phyloP scores from a whole-genome alignment of 2,797 vertebrate genomes.

The Agapornis canus region DNA sequence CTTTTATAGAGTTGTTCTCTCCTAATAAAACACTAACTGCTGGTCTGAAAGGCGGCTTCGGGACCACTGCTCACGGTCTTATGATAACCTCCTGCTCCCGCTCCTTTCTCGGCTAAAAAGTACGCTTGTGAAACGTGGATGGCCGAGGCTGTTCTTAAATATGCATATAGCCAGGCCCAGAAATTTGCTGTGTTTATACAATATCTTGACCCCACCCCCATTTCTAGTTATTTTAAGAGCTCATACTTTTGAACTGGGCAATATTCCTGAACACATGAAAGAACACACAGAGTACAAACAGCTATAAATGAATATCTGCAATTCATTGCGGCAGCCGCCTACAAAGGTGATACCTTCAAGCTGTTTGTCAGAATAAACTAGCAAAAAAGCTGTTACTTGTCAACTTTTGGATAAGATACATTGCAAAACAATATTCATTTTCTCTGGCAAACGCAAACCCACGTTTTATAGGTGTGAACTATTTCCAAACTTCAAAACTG shows the following conservation, averaged over 20 bases:
- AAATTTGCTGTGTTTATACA: slow-evolving; percentile 58
- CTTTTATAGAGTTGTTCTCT: slow-evolving; percentile 88
- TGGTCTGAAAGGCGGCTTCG: slow-evolving; percentile 67
- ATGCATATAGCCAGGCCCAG: background rate
- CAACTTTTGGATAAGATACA: slow-evolving; percentile 67
- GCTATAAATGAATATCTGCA: slow-evolving; percentile 67
- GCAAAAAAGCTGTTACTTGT: slow-evolving; percentile 71
- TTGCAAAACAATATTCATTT: slow-evolving; percentile 59
- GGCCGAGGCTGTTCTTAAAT: background rate
- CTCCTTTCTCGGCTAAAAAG: slow-evolving; percentile 18
- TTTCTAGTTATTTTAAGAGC: slow-evolving; percentile 76
- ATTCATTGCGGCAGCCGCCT: slow-evolving; percentile 66
- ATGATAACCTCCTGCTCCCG: slow-evolving; percentile 64
- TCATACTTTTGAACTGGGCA: slow-evolving; percentile 76
- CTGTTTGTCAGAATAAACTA: slow-evolving; percentile 69
- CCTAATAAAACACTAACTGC: slow-evolving; percentile 83
- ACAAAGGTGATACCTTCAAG: slow-evolving; percentile 75
- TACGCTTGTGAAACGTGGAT: slow-evolving; percentile 23
- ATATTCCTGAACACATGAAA: slow-evolving; percentile 77
- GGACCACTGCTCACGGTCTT: slow-evolving; percentile 55
- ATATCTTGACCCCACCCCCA: slow-evolving; percentile 59
- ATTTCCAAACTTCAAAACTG: slow-evolving; percentile 71
- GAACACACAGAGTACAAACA: slow-evolving; percentile 54
- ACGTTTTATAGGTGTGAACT: slow-evolving; percentile 78
- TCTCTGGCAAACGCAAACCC: slow-evolving; percentile 64